These are phyloP conservation scores for Galerucella calmariensis DNA, from an alignment of 2,888 invertebrate species.

Conservation along the genomic window DNA sequence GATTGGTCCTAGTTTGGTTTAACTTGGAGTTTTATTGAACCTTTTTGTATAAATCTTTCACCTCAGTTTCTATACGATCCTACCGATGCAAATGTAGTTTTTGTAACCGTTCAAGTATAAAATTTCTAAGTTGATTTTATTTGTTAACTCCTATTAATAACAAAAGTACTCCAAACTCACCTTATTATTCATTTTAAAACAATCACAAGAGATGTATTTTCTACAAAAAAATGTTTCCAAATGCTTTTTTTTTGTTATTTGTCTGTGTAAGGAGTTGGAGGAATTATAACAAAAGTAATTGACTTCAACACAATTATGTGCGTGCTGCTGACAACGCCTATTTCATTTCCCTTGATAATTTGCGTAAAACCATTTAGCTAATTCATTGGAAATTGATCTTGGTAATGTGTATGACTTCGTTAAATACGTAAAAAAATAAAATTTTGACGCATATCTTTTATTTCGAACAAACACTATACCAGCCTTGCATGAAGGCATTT, in stretches of 20 bases:
- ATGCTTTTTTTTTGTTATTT: neutral
- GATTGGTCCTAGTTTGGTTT: too few species aligned
- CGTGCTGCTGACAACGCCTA: conserved; percentile 39
- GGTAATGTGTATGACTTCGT: conserved; percentile 4
- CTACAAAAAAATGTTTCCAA: neutral
- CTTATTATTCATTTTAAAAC: neutral
- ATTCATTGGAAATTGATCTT: conserved; percentile 22
- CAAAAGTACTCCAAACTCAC: neutral
- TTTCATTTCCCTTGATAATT: conserved; percentile 33
- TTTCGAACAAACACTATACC: neutral
- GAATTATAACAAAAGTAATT: conserved; percentile 1
- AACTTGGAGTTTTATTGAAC: too few species aligned
- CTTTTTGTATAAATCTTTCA: too few species aligned
- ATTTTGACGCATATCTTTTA: neutral
- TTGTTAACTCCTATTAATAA: too few species aligned
- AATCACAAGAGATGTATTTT: neutral
- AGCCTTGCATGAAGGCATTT: too few species aligned
- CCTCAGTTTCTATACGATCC: too few species aligned
- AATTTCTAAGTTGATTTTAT: too few species aligned
- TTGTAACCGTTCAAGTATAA: too few species aligned
- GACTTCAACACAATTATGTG: conserved; percentile 21
- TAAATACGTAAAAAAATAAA: neutral
- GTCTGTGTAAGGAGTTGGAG: neutral
- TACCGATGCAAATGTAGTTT: too few species aligned
- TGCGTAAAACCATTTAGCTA: conserved; percentile 34